Conservation (phyloP, 2,797 vertebrate species). For the Borostomias antarcticus region DNA sequence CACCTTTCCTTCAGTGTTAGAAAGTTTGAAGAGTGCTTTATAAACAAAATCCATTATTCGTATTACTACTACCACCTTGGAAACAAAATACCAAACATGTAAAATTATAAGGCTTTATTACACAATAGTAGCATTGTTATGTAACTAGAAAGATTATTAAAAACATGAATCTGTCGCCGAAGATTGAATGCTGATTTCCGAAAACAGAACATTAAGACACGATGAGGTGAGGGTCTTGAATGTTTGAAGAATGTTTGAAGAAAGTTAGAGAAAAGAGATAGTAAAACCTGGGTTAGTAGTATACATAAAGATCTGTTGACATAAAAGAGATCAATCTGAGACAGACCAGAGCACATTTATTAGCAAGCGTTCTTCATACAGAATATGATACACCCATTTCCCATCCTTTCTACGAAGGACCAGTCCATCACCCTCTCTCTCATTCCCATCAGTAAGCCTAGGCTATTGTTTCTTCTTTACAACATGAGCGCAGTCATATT, state of each 20-base stretch:
- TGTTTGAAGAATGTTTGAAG: too few relatives aligned
- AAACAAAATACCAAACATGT: too few relatives aligned
- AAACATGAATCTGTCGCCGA: not conserved
- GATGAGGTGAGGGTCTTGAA: not conserved
- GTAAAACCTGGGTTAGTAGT: too few relatives aligned
- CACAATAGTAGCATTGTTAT: too few relatives aligned
- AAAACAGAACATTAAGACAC: not conserved
- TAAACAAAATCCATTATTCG: too few relatives aligned
- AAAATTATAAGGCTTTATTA: not conserved
- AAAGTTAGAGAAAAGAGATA: too few relatives aligned
- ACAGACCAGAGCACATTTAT: not conserved
- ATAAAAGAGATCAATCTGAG: too few relatives aligned
- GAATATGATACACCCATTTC: not conserved
- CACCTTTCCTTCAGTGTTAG: too few relatives aligned
- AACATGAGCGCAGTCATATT: constrained; percentile 92
- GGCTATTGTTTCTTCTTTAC: constrained; percentile 86
- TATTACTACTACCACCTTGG: too few relatives aligned
- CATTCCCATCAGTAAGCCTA: not conserved
- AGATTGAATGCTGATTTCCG: not conserved
- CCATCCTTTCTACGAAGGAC: not conserved
- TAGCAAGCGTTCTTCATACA: not conserved
- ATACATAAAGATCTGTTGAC: too few relatives aligned
- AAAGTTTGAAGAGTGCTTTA: too few relatives aligned
- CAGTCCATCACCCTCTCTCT: not conserved
- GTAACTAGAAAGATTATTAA: not conserved